A percentile compares a stretch with the other conserved stretches of the same genome.
Conservation (phyloP, 2,888 invertebrate species). For the Exocentrus adspersus region DNA sequence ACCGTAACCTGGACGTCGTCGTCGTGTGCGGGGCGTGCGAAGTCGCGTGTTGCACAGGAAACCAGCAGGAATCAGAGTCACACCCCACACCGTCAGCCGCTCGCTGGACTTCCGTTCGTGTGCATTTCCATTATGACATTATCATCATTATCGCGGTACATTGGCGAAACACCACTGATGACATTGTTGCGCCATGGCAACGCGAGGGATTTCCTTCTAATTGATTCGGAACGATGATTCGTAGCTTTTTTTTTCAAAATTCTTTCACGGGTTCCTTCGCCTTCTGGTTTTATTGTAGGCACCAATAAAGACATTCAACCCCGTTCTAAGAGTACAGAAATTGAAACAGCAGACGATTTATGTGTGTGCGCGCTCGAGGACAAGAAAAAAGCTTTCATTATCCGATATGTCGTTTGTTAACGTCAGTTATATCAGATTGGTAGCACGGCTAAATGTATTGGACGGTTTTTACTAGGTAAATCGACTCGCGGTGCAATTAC, state of each 20-base stretch:
- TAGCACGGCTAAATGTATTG: neutral
- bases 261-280: no score
- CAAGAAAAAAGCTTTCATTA: slow-evolving; percentile 1
- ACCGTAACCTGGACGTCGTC: slow-evolving; percentile 38
- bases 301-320: no score
- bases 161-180: slow-evolving; percentile 38
- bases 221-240: no score
- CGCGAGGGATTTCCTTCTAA: slow-evolving; percentile 22
- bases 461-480: neutral
- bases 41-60: slow-evolving; percentile 58
- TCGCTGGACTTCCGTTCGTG: slow-evolving; percentile 52
- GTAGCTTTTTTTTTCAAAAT: no score
- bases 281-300: no score
- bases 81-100: slow-evolving; percentile 56
- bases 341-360: neutral
- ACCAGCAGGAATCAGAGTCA: slow-evolving; percentile 49
- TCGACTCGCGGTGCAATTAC: neutral
- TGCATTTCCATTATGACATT: slow-evolving; percentile 52
- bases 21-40: slow-evolving; percentile 50
- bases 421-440: slow-evolving; percentile 6
- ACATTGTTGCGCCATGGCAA: slow-evolving; percentile 42
- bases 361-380: neutral
- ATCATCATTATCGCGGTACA: slow-evolving; percentile 47
- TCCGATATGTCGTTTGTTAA: slow-evolving; percentile 10
- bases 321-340: no score